A percentile compares a stretch with the other conserved stretches of the same genome.
Evolutionary conservation across 2,888 invertebrate species (phyloP).

Genomic region (Meandrusa payeni): DNA sequence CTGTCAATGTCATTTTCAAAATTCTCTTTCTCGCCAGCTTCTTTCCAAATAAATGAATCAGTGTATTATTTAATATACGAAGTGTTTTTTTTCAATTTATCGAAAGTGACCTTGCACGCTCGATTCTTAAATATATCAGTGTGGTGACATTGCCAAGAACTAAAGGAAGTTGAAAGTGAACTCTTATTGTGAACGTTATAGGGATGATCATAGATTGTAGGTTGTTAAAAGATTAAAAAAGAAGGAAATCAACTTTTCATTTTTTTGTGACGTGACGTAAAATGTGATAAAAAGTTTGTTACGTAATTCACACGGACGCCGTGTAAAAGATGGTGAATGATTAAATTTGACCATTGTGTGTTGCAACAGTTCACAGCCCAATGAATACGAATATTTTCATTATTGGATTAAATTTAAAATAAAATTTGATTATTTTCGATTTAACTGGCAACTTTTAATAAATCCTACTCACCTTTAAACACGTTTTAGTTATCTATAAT

Average conservation of each 20-base stretch:
- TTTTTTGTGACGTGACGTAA: conserved; percentile 12
- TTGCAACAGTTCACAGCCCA: too few species aligned
- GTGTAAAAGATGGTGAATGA: neutral
- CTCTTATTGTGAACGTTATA: conserved; percentile 21
- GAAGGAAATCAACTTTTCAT: neutral
- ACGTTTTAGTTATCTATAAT: too few species aligned
- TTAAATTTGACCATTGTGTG: neutral
- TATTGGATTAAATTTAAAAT: too few species aligned
- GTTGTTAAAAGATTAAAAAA: neutral
- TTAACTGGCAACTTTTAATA: too few species aligned
- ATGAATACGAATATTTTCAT: too few species aligned
- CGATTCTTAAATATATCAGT: conserved; percentile 19
- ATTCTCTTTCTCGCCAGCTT: conserved; percentile 23
- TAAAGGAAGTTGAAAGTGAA: conserved; percentile 21
- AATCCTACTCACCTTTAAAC: too few species aligned
- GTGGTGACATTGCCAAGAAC: conserved; percentile 21
- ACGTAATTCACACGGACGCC: conserved; percentile 3
- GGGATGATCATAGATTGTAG: neutral
- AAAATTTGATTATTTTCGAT: too few species aligned
- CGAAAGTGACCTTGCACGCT: conserved; percentile 22
- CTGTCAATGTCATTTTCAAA: conserved; percentile 25
- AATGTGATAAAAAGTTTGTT: conserved; percentile 5
- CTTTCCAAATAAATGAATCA: conserved; percentile 18
- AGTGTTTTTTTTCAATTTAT: conserved; percentile 12
- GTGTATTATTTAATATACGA: conserved; percentile 4